A percentile compares a stretch with the other conserved stretches of the same genome.
These are phyloP conservation scores for Orthonychiurus folsomi DNA, from an alignment of 2,888 invertebrate genomes.

Conservation along the genomic window DNA sequence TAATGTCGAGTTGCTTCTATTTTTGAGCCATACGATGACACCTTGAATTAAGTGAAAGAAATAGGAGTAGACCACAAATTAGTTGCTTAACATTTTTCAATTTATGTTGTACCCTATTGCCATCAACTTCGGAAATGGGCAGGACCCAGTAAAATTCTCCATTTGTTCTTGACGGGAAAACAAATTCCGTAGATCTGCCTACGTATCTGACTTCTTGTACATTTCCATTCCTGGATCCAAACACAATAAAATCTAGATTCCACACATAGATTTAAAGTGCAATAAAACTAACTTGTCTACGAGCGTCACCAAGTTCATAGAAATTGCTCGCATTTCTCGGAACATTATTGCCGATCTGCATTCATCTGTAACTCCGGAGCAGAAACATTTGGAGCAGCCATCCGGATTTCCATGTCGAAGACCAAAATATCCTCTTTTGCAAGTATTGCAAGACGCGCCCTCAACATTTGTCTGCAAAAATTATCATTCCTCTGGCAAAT, in stretches of 20 bases:
- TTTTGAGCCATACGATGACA: not conserved
- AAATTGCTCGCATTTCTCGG: not conserved
- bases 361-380: conserved; percentile 10
- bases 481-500: too few species aligned
- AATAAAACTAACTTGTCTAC: not conserved
- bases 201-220: not conserved
- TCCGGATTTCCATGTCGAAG: conserved; percentile 6
- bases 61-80: not conserved
- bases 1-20: not conserved
- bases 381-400: conserved; percentile 15
- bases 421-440: conserved; percentile 15
- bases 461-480: conserved; percentile 11
- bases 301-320: not conserved
- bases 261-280: too few species aligned
- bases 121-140: not conserved
- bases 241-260: not conserved
- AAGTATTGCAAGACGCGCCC: conserved; percentile 10
- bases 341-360: not conserved
- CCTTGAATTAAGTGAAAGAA: not conserved
- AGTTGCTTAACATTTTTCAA: too few species aligned
- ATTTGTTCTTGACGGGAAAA: not conserved
- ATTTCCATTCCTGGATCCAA: not conserved
- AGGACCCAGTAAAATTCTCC: not conserved
- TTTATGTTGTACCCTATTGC: too few species aligned
- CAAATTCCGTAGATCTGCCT: not conserved